Base-by-base conservation (phyloP, 2,888 invertebrate species). In the Troides aeacus region DNA sequence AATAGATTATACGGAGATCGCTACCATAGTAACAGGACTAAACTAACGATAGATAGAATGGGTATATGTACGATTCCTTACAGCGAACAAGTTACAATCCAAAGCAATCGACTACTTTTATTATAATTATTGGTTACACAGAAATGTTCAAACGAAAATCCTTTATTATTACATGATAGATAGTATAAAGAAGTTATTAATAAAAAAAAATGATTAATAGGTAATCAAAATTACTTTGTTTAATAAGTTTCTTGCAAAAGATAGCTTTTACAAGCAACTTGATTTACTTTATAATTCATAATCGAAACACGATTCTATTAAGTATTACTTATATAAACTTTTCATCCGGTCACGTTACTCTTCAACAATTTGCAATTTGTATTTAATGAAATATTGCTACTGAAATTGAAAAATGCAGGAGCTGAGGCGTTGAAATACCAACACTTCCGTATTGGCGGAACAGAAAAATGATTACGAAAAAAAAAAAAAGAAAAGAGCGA, bases 341-440 rank as follows among this genome's bases (percentile, higher is more conserved):
- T 39, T 36, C 17, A 61, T 0, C 36, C n/a, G 18, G 61, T 17
- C n/a, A 30, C 5, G 4, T 30, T 24, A 59, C 57, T 15, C 46
- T 46, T 30, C 15, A 53, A 6, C 53, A 6, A 53, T 53, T 53
- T 53, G 18, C 53, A 53, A 53, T 53, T 53, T 53, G 53, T 53
- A 7, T n/a, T 53, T 53, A 53, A 53, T 53, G 53, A 53, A 53
- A 53, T 53, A 53, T 53, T 53, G n/a, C 23, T n/a, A 15, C 50
- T 60, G 60, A 61, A 66, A 64, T 50, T 53, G 53, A 53, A 53
- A 53, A 53, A n/a, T n/a, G 53, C 18, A 53, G 18, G 53, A 58
- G 42, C 57, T 65, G 63, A 64, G 68, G 61, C 60, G 59, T 61
- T 56, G 66, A 64, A 68, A 73, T 64, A 30, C 69, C 56, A 64